Evolutionary conservation across 2,797 vertebrate genomes (phyloP).

Genomic region (Anas bernieri): DNA sequence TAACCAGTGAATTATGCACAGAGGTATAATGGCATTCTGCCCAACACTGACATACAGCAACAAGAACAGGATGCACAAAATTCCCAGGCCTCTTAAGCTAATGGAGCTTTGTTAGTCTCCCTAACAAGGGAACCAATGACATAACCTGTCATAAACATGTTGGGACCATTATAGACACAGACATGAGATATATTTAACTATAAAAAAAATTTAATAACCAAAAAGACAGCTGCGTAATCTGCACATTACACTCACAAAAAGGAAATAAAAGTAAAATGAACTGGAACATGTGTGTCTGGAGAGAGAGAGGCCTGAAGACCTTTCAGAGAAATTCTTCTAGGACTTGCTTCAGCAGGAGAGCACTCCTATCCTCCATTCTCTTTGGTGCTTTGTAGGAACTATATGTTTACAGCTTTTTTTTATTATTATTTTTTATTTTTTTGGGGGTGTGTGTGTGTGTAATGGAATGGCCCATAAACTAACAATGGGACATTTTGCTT

Average conservation of each 20-base stretch:
- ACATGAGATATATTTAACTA: conserved; percentile 34
- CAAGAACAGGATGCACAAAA: conserved; percentile 70
- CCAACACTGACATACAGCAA: conserved; percentile 65
- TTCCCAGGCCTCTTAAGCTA: conserved; percentile 66
- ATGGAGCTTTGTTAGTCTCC: conserved; percentile 43
- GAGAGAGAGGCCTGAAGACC: conserved; percentile 6
- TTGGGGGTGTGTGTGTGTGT: too few species aligned
- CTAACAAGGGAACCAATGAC: conserved; percentile 65
- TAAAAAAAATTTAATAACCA: conserved; percentile 61
- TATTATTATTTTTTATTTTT: background rate
- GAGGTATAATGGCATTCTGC: conserved; percentile 57
- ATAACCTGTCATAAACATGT: conserved; percentile 65
- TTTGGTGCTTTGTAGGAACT: background rate
- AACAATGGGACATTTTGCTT: background rate
- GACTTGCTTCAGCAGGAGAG: background rate
- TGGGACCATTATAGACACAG: conserved; percentile 44
- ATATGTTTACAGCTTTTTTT: background rate
- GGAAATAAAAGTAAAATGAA: conserved; percentile 62
- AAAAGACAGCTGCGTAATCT: conserved; percentile 50
- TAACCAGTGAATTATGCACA: conserved; percentile 54
- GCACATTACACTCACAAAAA: conserved; percentile 52
- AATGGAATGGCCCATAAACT: background rate
- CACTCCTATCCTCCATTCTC: background rate
- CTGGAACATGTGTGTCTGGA: conserved; percentile 13
- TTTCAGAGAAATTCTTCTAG: background rate